Evolutionary conservation across 2,797 vertebrate species (phyloP), one percentile per base, ranked within the genome.

Genomic region (Gobio occitaniae): DNA sequence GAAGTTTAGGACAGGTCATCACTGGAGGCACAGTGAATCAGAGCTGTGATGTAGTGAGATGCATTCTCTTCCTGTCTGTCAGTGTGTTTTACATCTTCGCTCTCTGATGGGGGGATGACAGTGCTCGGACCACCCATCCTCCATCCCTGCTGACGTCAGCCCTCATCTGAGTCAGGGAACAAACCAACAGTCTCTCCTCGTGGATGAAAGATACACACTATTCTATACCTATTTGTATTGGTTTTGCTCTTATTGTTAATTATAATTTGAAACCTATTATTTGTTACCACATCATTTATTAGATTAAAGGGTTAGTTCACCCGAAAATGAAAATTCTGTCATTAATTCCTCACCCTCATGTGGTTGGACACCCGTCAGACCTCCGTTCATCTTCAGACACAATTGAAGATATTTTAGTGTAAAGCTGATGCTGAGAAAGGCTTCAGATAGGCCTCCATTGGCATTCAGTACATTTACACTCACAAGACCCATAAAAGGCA

Each of bases 21-120:
- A 91, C 93, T 93, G 47, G 88, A 86, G 91, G 92, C 90, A 84
- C 81, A 86, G 84, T 95, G 93, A 94, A 91, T 95, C 93, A 95
- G 79, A 87, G 90, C 87, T 80, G 84, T 91, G 92, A 93, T 93
- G 92, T 91, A 88, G 78, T 89, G 87, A 80, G 78, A 90, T 91
- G 90, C 91, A 91, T 93, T 94, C 92, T 90, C 89, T 89, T 94
- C 91, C 88, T 90, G 94, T 94, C 92, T 93, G 92, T 95, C 94
- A 94, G 83, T 75, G 91, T 89, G 89, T 88, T 91, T 94, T 90
- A 91, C 91, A 87, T 78, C 88, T 85, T 85, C 90, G 90, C 89
- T 92, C 89, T 89, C 83, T 93, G 93, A 95, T 91, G 92, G 91
- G 90, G 93, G 91, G 85, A 29, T 56, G 87, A 90, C 89, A 78